Percentiles rank a stretch among this genome's conserved stretches.
phyloP scores from a whole-genome alignment of 2,113 vertebrate genomes.

The Chascanopsetta lugubris region DNA sequence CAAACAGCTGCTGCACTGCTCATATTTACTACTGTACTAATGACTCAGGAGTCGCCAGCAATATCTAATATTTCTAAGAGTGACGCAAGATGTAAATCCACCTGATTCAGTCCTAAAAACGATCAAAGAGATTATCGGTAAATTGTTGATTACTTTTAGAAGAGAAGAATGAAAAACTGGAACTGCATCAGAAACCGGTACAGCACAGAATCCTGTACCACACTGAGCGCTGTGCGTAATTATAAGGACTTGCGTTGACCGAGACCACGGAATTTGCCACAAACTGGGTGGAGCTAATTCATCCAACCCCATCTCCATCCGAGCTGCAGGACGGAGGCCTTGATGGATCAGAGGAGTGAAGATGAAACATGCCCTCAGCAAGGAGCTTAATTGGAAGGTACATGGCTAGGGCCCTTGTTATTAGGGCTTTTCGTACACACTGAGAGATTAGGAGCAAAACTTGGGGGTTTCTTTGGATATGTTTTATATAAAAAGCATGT shows the following conservation, averaged over 20 bases:
- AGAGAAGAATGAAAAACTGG: background rate
- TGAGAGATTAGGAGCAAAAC: constrained; percentile 6
- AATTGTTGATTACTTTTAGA: background rate
- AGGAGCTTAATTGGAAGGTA: constrained; percentile 57
- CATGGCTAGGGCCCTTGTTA: constrained; percentile 49
- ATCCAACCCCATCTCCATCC: constrained; percentile 29
- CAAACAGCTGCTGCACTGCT: constrained; percentile 48
- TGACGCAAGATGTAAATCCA: constrained; percentile 18
- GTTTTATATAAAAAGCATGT: constrained; percentile 15
- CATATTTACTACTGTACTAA: constrained; percentile 25
- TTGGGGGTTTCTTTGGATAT: constrained; percentile 39
- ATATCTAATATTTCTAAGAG: constrained; percentile 9
- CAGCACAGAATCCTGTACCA: constrained; percentile 9
- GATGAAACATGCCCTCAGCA: constrained; percentile 50
- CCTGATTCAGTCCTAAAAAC: background rate
- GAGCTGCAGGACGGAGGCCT: constrained; percentile 15
- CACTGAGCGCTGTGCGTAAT: constrained; percentile 26
- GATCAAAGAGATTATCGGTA: background rate
- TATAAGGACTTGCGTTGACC: constrained; percentile 48
- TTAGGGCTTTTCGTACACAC: constrained; percentile 40
- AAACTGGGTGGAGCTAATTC: constrained; percentile 52
- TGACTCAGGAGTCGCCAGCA: constrained; percentile 24
- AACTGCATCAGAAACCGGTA: constrained; percentile 8
- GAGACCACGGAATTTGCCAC: constrained; percentile 47
- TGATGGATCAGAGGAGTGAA: constrained; percentile 40